A percentile compares a stretch with the other conserved stretches of the same genome.
Evolutionary conservation across 1,140 invertebrate genomes (phyloP).

Genomic region (Aricia agestis): DNA sequence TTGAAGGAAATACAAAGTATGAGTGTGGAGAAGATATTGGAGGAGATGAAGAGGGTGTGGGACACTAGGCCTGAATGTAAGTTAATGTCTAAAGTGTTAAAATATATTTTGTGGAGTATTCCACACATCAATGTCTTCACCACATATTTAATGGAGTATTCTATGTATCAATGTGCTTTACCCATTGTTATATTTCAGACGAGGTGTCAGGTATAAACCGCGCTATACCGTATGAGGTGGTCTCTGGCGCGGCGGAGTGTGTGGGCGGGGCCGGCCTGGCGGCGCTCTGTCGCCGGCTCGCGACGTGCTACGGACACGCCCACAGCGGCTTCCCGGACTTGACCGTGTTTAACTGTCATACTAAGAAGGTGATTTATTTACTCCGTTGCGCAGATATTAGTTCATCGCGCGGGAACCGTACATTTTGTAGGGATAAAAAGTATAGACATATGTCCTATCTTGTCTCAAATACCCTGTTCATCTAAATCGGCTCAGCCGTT

Average conservation of each 20-base stretch:
- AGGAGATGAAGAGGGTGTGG: slow-evolving; percentile 60
- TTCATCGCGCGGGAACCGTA: too few relatives aligned
- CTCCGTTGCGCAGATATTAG: too few relatives aligned
- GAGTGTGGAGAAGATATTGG: slow-evolving; percentile 55
- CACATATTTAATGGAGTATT: too few relatives aligned
- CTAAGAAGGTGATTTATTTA: slow-evolving; percentile 52
- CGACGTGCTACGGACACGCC: slow-evolving; percentile 78
- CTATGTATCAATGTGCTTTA: too few relatives aligned
- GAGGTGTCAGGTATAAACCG: slow-evolving; percentile 41
- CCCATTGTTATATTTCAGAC: slow-evolving; percentile 29
- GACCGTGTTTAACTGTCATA: slow-evolving; percentile 83
- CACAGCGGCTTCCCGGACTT: slow-evolving; percentile 89
- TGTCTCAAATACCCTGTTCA: too few relatives aligned
- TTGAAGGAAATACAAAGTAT: slow-evolving; percentile 64
- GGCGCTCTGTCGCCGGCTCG: slow-evolving; percentile 80
- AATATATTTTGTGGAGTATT: too few relatives aligned
- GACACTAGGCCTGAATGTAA: slow-evolving; percentile 54
- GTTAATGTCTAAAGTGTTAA: neutral
- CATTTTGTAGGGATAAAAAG: too few relatives aligned
- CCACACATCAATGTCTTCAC: too few relatives aligned
- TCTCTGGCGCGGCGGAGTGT: slow-evolving; percentile 76
- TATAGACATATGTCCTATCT: too few relatives aligned
- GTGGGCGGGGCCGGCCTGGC: slow-evolving; percentile 77
- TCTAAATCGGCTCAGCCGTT: too few relatives aligned
- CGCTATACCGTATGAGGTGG: slow-evolving; percentile 59